phyloP scores from a whole-genome alignment of 2,888 invertebrate genomes.

The Phrixothrix hirtus region DNA sequence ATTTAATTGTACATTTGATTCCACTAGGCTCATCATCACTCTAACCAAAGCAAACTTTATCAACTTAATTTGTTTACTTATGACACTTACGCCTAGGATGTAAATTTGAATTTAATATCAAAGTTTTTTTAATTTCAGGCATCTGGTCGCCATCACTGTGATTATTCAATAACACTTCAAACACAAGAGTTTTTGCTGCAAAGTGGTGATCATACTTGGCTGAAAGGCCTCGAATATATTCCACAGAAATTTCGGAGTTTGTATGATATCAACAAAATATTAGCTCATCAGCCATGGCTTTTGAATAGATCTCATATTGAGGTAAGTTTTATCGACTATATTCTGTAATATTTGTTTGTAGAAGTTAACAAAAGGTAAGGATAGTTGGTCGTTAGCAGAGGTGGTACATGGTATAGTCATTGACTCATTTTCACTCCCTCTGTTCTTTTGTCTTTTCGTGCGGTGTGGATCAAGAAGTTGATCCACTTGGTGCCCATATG shows the following conservation, averaged over 20 bases:
- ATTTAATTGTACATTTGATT: too few species aligned
- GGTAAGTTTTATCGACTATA: too few species aligned
- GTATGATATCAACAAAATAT: conserved; percentile 82
- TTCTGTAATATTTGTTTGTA: too few species aligned
- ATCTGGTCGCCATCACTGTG: conserved; percentile 82
- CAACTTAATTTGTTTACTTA: too few species aligned
- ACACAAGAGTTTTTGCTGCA: conserved; percentile 77
- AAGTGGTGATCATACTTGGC: conserved; percentile 77
- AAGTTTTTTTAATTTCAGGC: too few species aligned
- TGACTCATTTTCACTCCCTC: conserved; percentile 85
- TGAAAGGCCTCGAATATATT: conserved; percentile 73
- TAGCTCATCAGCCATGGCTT: conserved; percentile 88
- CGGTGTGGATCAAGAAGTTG: conserved; percentile 75
- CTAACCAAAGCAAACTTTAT: too few species aligned
- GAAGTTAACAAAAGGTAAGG: conserved; percentile 71
- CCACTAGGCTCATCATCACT: too few species aligned
- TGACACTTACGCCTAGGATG: too few species aligned
- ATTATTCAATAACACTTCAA: conserved; percentile 79
- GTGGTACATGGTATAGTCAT: conserved; percentile 82
- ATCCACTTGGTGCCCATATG: conserved; percentile 55
- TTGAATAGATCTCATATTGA: conserved; percentile 77
- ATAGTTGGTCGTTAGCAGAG: conserved; percentile 81
- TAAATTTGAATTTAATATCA: too few species aligned
- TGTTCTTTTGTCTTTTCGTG: conserved; percentile 85
- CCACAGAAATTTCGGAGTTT: conserved; percentile 79